These are phyloP conservation scores for Gila orcuttii DNA, from an alignment of 2,113 vertebrate species.

Conservation along the genomic window DNA sequence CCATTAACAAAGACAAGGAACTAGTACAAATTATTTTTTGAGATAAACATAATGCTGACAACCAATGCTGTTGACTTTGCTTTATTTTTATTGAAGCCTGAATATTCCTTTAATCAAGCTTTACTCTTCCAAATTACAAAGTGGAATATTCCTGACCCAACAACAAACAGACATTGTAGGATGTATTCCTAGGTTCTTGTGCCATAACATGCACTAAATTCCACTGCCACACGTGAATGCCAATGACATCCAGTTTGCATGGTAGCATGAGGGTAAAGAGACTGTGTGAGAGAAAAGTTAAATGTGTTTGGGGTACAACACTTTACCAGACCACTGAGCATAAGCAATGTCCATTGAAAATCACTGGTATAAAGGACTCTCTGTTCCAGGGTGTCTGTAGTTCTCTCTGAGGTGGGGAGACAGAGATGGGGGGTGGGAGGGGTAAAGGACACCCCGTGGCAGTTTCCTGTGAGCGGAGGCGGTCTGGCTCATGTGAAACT, in stretches of 20 bases:
- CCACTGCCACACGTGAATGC: not conserved
- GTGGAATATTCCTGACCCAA: not conserved
- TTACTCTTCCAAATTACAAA: not conserved
- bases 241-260: not conserved
- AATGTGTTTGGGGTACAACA: conserved; percentile 61
- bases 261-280: not conserved
- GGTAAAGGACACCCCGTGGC: conserved; percentile 40
- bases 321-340: conserved; percentile 57
- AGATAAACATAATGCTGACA: not conserved
- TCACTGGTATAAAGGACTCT: conserved; percentile 49
- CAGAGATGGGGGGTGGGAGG: not conserved
- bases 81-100: not conserved
- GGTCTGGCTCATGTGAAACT: conserved; percentile 58
- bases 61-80: not conserved
- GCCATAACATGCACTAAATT: not conserved
- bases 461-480: conserved; percentile 51
- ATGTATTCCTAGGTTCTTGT: not conserved
- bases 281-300: conserved; percentile 51
- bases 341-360: conserved; percentile 54
- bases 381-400: conserved; percentile 42
- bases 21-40: no score
- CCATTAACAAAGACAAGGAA: no score
- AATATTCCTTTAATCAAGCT: not conserved
- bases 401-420: conserved; percentile 8
- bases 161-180: not conserved